These are phyloP conservation scores for Melipona beecheii DNA, from an alignment of 2,888 invertebrate genomes.

Conservation along the genomic window DNA sequence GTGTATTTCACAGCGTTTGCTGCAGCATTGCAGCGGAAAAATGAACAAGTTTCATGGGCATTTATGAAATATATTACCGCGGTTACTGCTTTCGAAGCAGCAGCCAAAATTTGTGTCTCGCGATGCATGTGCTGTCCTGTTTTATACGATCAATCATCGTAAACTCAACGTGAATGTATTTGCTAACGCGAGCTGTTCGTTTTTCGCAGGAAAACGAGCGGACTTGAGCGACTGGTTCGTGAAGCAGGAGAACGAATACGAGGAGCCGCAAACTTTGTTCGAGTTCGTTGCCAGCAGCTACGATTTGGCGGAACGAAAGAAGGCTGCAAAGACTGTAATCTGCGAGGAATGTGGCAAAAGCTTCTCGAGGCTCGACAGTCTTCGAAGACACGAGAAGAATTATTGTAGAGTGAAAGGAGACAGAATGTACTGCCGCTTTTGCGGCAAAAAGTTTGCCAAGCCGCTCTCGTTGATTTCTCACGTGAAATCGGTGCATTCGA, in stretches of 20 bases:
- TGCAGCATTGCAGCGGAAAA: neutral
- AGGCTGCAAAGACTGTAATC: conserved; percentile 53
- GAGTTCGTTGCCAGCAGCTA: conserved; percentile 62
- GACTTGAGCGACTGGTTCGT: conserved; percentile 57
- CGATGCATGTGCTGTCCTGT: conserved; percentile 37
- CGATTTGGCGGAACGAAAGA: conserved; percentile 47
- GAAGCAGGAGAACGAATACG: conserved; percentile 52
- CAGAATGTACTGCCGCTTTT: conserved; percentile 45
- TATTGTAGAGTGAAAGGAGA: conserved; percentile 74
- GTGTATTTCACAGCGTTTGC: neutral
- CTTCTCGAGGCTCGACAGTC: conserved; percentile 77
- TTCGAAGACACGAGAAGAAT: conserved; percentile 77
- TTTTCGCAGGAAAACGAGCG: conserved; percentile 63
- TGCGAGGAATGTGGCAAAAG: conserved; percentile 73
- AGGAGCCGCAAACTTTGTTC: conserved; percentile 58
- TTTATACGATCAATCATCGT: neutral
- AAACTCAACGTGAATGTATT: neutral
- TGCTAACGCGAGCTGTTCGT: conserved; percentile 46
- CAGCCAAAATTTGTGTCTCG: neutral
- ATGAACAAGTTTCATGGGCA: neutral
- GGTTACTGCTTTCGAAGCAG: neutral
- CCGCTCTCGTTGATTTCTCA: conserved; percentile 51
- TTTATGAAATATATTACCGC: neutral
- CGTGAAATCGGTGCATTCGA: conserved; percentile 56
- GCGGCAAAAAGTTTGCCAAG: conserved; percentile 62